Evolutionary conservation across 2,888 invertebrate species (phyloP).

Genomic region (Drosophila tanythrix): DNA sequence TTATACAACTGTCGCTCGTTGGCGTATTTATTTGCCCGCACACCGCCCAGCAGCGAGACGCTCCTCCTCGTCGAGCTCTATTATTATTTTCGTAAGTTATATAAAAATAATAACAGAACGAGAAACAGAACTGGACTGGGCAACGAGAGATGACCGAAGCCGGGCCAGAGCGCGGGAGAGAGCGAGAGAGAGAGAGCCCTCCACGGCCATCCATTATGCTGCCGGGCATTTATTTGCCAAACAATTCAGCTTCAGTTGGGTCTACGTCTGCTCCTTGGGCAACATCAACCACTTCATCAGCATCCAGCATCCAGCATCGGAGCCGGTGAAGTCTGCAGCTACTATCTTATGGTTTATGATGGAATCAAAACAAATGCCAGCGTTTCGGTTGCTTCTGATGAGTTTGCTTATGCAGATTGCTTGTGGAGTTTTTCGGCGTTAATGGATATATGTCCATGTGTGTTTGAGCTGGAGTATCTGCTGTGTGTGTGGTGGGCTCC

Average conservation of each 20-base stretch:
- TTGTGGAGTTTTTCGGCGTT: conserved; percentile 76
- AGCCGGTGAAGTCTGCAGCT: conserved; percentile 60
- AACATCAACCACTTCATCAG: conserved; percentile 78
- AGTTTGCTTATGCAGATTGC: conserved; percentile 81
- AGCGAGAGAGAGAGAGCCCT: conserved; percentile 4
- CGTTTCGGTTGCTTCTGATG: conserved; percentile 64
- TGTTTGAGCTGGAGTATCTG: conserved; percentile 15
- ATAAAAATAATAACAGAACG: conserved; percentile 77
- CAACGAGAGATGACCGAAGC: conserved; percentile 26
- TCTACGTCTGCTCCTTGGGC: conserved; percentile 65
- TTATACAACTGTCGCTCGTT: conserved; percentile 78
- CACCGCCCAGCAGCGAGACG: conserved; percentile 23
- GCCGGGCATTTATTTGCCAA: conserved; percentile 82
- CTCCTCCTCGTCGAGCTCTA: conserved; percentile 54
- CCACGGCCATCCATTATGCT: conserved; percentile 81
- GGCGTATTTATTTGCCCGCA: conserved; percentile 59
- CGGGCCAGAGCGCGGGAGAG: conserved; percentile 2
- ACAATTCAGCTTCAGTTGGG: conserved; percentile 69
- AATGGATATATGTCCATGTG: conserved; percentile 70
- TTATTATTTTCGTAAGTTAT: conserved; percentile 81
- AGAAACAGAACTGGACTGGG: conserved; percentile 20
- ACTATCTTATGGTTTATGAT: conserved; percentile 80
- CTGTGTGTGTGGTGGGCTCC: conserved; percentile 4
- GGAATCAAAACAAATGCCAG: conserved; percentile 78
- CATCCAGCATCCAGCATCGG: conserved; percentile 34